These are phyloP conservation scores for Cephus cinctus DNA, from an alignment of 1,140 invertebrate species.

Conservation along the genomic window DNA sequence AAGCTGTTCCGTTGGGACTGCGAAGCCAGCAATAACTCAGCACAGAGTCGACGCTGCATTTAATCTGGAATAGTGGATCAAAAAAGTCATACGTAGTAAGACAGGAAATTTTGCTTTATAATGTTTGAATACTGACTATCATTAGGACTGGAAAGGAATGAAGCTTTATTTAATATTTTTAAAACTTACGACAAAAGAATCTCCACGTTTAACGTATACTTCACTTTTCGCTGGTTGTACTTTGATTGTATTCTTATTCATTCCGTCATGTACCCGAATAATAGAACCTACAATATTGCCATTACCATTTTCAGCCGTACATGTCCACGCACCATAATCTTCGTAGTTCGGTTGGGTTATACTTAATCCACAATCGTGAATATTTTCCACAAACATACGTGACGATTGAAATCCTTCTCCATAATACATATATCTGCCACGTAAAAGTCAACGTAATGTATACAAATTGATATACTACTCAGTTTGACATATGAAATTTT, in stretches of 20 bases:
- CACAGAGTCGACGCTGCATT: neutral
- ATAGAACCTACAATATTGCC: neutral
- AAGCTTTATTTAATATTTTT: neutral
- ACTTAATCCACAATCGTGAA: conserved; percentile 1
- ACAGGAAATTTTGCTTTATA: neutral
- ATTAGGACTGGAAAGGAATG: neutral
- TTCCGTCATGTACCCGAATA: too few species aligned
- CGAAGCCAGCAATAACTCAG: conserved; percentile 3
- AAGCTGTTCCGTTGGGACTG: conserved; percentile 5
- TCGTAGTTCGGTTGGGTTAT: neutral
- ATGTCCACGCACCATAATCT: conserved; percentile 3
- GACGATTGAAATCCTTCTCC: neutral
- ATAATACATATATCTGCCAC: conserved; percentile 1
- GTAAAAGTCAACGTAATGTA: too few species aligned
- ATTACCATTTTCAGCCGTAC: neutral
- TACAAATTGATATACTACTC: too few species aligned
- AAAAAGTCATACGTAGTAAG: neutral
- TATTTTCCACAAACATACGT: neutral
- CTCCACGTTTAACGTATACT: neutral
- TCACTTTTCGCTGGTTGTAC: neutral
- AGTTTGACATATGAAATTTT: too few species aligned
- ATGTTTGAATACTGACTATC: neutral
- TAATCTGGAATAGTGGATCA: neutral
- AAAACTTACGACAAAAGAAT: neutral
- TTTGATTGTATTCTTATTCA: neutral